Base-by-base conservation (phyloP, 1,140 invertebrate genomes). In the Nomia melanderi region DNA sequence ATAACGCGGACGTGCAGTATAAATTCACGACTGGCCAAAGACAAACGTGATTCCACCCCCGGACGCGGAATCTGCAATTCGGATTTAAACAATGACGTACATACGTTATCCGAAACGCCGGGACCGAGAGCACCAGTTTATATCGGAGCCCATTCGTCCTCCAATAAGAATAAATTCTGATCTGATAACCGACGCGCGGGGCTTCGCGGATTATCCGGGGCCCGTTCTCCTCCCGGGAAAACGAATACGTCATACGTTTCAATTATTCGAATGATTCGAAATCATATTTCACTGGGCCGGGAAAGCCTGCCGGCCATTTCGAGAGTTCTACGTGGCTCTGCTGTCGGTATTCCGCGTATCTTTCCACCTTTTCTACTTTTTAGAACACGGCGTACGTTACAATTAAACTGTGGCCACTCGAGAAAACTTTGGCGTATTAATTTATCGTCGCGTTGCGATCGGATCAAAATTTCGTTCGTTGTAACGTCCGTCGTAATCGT, bases 91-190 rank as follows among this genome's bases (percentile, higher is more conserved):
- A 59, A 50, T 44, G 62, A 75, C 63, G 53, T 20, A 56, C 53
- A 59, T 59, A 59, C 65, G 73, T 76, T 76, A 76, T 47, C 54
- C 12, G 29, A 9, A 44, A 44, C 20, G 47, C 44, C 25, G 47
- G 17, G n/a, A n/a, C 33, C 14, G 8, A 17, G 31, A 17, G 31
- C 3, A 25, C 7, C 36, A 36, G 53, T 69, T 59, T 59, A 27
- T 59, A 69, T 67, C 72, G 17, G 12, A 36, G 39, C 53, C n/a
- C 39, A 8, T 50, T 39, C 64, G 39, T 59, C 20, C 39, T 9
- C 56, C 54, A 53, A 59, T 69, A 69, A 60, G 65, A 47, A 76
- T 69, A 60, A 76, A 76, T 50, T 60, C 54, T 50, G 39, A 39
- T 36, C 36, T 23, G 53, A 75, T 57, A 67, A 75, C 56, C 73